Evolutionary conservation across 2,113 vertebrate species (phyloP).

Genomic region (Nannobrachium achirus): DNA sequence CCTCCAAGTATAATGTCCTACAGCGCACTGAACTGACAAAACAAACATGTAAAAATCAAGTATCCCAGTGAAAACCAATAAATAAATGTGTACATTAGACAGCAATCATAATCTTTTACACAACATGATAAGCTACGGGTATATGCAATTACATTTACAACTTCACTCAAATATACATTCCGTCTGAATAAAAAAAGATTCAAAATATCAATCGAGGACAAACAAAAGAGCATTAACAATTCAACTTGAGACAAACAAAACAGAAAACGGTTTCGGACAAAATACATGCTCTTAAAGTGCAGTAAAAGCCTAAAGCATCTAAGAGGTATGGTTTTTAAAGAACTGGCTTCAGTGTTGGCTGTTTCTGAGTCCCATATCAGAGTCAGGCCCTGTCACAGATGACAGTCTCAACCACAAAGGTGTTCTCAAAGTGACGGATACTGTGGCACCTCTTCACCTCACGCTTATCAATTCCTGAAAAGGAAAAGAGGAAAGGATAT

Average conservation of each 20-base stretch:
- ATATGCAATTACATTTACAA: constrained; percentile 53
- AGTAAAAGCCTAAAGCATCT: constrained; percentile 73
- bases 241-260: constrained; percentile 39
- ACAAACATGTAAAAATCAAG: constrained; percentile 27
- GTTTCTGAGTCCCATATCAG: constrained; percentile 35
- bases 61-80: constrained; percentile 17
- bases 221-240: constrained; percentile 26
- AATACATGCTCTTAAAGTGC: constrained; percentile 73
- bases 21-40: constrained; percentile 37
- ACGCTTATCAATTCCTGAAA: constrained; percentile 86
- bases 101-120: constrained; percentile 31
- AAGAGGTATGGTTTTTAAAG: constrained; percentile 69
- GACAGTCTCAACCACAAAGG: constrained; percentile 92
- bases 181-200: constrained; percentile 32
- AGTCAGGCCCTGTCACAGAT: constrained; percentile 82
- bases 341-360: constrained; percentile 62
- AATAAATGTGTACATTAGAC: constrained; percentile 29
- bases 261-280: constrained; percentile 41
- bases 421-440: constrained; percentile 95
- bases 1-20: constrained; percentile 25
- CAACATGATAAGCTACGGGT: constrained; percentile 56
- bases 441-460: constrained; percentile 83
- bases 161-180: constrained; percentile 38
- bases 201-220: constrained; percentile 21
- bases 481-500: constrained; percentile 6